A percentile compares a stretch with the other conserved stretches of the same genome.
These are phyloP conservation scores for Coturnix japonica DNA, from an alignment of 2,113 vertebrate genomes.

Conservation along the genomic window DNA sequence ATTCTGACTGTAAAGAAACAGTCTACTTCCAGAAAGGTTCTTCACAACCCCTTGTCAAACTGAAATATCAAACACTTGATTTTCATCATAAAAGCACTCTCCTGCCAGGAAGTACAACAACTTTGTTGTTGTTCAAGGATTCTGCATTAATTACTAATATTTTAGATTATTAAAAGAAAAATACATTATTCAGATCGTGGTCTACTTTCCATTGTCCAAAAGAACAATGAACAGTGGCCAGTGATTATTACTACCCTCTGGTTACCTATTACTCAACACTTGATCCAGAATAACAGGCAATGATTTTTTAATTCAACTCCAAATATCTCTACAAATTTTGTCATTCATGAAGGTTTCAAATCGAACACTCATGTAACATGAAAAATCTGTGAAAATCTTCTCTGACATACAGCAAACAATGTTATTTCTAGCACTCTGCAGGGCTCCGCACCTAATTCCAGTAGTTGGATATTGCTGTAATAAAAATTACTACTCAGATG, in stretches of 20 bases:
- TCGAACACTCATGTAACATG: neutral
- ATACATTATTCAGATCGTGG: neutral
- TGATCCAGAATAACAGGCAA: neutral
- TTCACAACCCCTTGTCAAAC: neutral
- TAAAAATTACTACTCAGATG: neutral
- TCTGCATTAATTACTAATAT: neutral
- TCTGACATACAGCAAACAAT: fast-evolving
- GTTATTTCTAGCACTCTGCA: neutral
- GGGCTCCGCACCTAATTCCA: neutral
- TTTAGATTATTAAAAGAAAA: neutral
- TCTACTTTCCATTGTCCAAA: neutral
- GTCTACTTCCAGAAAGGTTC: neutral
- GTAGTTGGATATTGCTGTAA: neutral
- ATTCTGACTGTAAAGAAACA: neutral
- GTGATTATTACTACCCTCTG: neutral
- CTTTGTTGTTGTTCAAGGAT: neutral
- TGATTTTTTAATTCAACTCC: neutral
- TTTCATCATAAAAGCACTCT: neutral
- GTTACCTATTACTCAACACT: neutral
- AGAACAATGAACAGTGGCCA: neutral
- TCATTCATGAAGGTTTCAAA: neutral
- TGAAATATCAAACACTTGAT: neutral
- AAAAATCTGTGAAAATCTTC: neutral
- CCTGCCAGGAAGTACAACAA: neutral
- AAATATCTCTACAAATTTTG: neutral